phyloP scores from a whole-genome alignment of 2,113 vertebrate species.

The Aldabrachelys gigantea region DNA sequence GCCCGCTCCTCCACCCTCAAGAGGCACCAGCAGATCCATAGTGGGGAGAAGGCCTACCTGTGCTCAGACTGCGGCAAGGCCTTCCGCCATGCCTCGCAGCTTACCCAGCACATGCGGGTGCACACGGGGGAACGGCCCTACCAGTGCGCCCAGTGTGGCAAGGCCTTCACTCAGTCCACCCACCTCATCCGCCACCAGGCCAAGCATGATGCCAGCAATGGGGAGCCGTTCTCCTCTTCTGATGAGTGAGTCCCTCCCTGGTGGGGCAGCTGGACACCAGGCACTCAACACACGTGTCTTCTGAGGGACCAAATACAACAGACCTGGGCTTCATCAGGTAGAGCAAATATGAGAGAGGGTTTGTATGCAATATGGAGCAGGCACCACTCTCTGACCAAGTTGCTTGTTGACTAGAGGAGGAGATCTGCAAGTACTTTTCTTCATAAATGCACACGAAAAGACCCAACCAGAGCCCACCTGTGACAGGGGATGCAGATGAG shows the following conservation, averaged over 20 bases:
- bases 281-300: neutral
- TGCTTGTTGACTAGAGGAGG: neutral
- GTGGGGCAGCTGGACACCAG: neutral
- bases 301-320: neutral
- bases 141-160: conserved; percentile 77
- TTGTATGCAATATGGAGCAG: neutral
- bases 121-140: conserved; percentile 76
- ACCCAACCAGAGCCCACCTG: neutral
- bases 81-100: neutral
- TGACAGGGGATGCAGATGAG: neutral
- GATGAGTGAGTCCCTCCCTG: neutral
- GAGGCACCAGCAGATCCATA: conserved; percentile 71
- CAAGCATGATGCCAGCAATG: conserved; percentile 67
- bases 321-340: neutral
- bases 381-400: neutral
- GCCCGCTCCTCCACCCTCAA: conserved; percentile 39
- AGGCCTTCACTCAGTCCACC: conserved; percentile 66
- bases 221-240: conserved; percentile 74
- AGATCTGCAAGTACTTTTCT: neutral
- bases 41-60: conserved; percentile 80
- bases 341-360: neutral
- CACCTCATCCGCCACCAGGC: conserved; percentile 68
- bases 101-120: neutral
- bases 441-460: neutral
- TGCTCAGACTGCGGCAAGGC: conserved; percentile 51